Evolutionary conservation across 2,113 vertebrate genomes (phyloP), one percentile per base, ranked within the genome.

Genomic region (Ictalurus punctatus): DNA sequence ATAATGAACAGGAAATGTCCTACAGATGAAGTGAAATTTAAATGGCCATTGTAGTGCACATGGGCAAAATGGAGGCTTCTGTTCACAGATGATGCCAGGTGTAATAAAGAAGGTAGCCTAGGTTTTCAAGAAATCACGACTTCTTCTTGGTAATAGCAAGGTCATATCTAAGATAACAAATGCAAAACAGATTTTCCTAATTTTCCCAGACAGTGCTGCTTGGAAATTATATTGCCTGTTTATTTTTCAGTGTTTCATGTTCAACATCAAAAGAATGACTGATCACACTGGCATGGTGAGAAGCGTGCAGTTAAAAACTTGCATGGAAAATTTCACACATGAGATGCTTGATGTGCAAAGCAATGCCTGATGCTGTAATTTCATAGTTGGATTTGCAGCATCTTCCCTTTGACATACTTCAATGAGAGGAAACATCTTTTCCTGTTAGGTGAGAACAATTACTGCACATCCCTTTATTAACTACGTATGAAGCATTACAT

Each of bases 161-260:
- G 27, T 61, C 34, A 59, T 17, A 2, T 34, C n/a, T 8, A 44
- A 40, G 19, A 40, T 23, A 74, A 23, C 94, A 93, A 94, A 94
- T 92, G 83, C 92, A 92, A 93, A 88, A 92, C 84, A 69, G 90
- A 93, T 93, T 92, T 94, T 92, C 91, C 92, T 79, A 91, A 19
- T 88, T 16, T 89, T 90, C 92, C 94, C 91, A 40, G 71, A 74
- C 34, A 74, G 37, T 19, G 1, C 34, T 44, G 34, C 44, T 44
- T 93, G 92, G 91, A 94, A 93, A 95, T 94, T 92, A 93, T 90
- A 94, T 92, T 59, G 88, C 76, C 89, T 93, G 93, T 94, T 94
- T 93, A 93, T 94, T 93, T 91, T 93, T 65, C 90, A 84, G 85
- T 91, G 91, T 91, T 92, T 92, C 90, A 91, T 89, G 89, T 91